Evolutionary conservation across 2,888 invertebrate species (phyloP), one percentile per base, ranked within the genome.

Genomic region (Hypercompe scribonia): DNA sequence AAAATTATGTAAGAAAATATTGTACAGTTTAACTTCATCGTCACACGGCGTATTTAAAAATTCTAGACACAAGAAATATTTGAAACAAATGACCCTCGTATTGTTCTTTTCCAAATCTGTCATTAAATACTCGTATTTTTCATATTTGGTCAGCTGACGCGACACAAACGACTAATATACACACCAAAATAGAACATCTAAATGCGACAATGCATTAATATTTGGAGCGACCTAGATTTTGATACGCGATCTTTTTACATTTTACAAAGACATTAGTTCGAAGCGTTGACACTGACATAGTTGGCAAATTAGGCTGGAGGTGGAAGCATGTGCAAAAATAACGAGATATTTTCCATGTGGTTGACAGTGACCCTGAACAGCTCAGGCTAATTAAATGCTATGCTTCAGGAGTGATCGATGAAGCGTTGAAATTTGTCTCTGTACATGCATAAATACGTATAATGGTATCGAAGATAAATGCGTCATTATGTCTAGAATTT

Each of bases 281-380:
- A 36, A 21, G 21, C 36, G 39, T 28, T 81, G 86, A 85, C 89
- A 89, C 80, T 90, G 90, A 89, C 90, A 89, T 86, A 86, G 75
- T 88, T 87, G 82, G 86, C 84, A 81, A 83, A 84, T 85, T 87
- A 75, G 86, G 82, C 77, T 78, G 78, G 76, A 61, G 61, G 7
- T 61, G 61, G 18, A 61, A 31, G 31, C 61, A 76, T 70, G 76
- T 81, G 88, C 89, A 74, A 89, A 90, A 87, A 87, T 85, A 87
- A 81, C 79, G 65, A 78, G 76, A 81, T 80, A 77, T 69, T 79
- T 81, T 81, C 86, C 87, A 85, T 82, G 74, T 77, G 80, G 71
- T 76, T 82, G 87, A 75, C 79, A 85, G 81, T 88, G 89, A 84
- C 88, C 87, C 78, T 83, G 72, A 68, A 39, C 39, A 61, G 63